A percentile compares a stretch with the other conserved stretches of the same genome.
These are phyloP conservation scores for Anas acuta DNA, from an alignment of 2,797 vertebrate genomes.

Conservation along the genomic window DNA sequence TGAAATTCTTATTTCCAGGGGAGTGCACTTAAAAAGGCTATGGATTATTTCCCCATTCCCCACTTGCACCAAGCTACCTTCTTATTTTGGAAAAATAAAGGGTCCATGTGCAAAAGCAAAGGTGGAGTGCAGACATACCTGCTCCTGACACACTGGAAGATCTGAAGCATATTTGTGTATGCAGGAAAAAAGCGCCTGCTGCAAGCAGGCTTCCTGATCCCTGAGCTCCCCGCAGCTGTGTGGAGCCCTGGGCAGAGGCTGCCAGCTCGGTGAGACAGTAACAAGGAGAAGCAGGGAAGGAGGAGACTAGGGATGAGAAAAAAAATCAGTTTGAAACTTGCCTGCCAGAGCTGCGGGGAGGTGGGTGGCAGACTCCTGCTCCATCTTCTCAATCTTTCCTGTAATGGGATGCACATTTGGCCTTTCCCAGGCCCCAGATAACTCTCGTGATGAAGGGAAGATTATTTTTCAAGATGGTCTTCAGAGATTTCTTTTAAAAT, in stretches of 20 bases:
- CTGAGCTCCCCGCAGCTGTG: background rate
- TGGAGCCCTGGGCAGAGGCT: background rate
- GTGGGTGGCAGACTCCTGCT: background rate
- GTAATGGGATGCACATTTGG: background rate
- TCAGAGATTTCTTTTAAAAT: slow-evolving; percentile 53
- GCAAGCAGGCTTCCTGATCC: background rate
- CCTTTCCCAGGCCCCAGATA: slow-evolving; percentile 18
- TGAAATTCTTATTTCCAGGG: slow-evolving; percentile 49
- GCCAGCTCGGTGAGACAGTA: background rate
- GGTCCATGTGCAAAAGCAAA: background rate
- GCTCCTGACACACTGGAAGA: background rate
- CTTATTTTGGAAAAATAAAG: background rate
- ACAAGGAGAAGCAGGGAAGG: background rate
- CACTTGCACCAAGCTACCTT: background rate
- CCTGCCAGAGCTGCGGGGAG: background rate
- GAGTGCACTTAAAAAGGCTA: slow-evolving; percentile 14
- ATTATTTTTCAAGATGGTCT: slow-evolving; percentile 50
- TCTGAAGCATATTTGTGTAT: background rate
- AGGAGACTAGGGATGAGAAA: background rate
- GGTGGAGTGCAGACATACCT: background rate
- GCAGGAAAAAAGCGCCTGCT: background rate
- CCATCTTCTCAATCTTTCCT: background rate
- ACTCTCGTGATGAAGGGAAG: background rate
- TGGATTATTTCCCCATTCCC: slow-evolving; percentile 1
- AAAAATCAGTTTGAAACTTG: background rate